Evolutionary conservation across 2,888 invertebrate species (phyloP), one percentile per base, ranked within the genome.

Genomic region (Allygus modestus): DNA sequence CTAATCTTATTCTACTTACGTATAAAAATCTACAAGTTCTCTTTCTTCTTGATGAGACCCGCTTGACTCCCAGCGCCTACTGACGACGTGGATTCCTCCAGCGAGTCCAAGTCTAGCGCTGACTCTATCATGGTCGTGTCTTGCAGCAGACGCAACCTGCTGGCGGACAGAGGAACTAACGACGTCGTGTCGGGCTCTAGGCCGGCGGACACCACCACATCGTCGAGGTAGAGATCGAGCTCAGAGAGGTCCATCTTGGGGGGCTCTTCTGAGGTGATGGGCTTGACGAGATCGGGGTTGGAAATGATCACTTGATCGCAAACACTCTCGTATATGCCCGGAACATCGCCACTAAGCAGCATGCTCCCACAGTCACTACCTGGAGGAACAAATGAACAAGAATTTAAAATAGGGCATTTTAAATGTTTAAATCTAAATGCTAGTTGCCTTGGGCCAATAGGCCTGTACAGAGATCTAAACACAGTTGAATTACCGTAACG

Each of bases 121-220:
- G 97, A 96, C 91, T 97, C 96, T 89, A 97, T 97, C 97, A 97
- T 97, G 81, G 97, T 97, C 85, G 96, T 96, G 91, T 97, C 96
- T 90, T 96, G 96, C 89, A 96, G 92, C 88, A 96, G 92, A 88
- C 95, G 93, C 90, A 96, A 92, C 87, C 95, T 93, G 90, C 95
- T 95, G 85, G 96, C 95, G 89, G 94, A 93, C 88, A 94, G 92
- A 84, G 88, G 87, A 26, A 87, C 86, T 20, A 85, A 82, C 1
- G 86, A 79, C 33, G 61, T 65, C 46, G 43, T 61, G 28, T 73
- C 85, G 46, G 41, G 75, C 77, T 69, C 83, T 26, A 51, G 43
- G 12, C 77, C 73, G 17, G 61, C 75, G 15, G 85, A 46, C 31
- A 85, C 86, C 1, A 86, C 85, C n/a, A 87, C 86, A 28, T 87